Percentiles rank a stretch among this genome's conserved stretches.
Conservation (phyloP, 2,797 vertebrate species). For the Cyprinella venusta region DNA sequence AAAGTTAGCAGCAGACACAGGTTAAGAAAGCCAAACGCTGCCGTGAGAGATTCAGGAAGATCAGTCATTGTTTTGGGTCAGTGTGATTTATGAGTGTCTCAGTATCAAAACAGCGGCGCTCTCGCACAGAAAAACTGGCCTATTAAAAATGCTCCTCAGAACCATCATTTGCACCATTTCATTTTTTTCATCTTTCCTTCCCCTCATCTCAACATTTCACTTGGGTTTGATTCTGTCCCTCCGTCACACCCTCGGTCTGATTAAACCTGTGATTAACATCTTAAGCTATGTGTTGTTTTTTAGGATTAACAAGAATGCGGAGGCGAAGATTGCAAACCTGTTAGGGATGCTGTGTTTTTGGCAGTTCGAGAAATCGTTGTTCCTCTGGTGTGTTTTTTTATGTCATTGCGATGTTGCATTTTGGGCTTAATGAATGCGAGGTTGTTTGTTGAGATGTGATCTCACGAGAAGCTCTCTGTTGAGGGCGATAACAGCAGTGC, state of each 20-base stretch:
- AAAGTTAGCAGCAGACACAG: conserved; percentile 47
- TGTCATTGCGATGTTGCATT: conserved; percentile 1
- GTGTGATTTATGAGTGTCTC: conserved; percentile 53
- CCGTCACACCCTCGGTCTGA: conserved; percentile 30
- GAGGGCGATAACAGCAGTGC: conserved; percentile 37
- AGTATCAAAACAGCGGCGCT: conserved; percentile 40
- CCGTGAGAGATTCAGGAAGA: conserved; percentile 43
- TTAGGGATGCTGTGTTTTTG: conserved; percentile 33
- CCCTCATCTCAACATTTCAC: neutral
- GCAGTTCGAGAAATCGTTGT: conserved; percentile 11
- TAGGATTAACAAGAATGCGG: conserved; percentile 30
- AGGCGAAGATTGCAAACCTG: conserved; percentile 28
- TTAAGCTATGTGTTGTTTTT: conserved; percentile 39
- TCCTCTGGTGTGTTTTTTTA: conserved; percentile 4
- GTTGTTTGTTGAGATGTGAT: conserved; percentile 46
- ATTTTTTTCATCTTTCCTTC: conserved; percentile 24
- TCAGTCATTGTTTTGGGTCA: conserved; percentile 52
- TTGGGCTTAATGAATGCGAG: conserved; percentile 40
- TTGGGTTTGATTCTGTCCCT: conserved; percentile 17
- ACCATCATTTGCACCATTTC: conserved; percentile 19
- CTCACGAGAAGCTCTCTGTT: conserved; percentile 33
- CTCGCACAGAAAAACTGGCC: conserved; percentile 24
- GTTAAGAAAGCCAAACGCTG: conserved; percentile 48
- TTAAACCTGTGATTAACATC: conserved; percentile 51
- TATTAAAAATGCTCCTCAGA: conserved; percentile 32